Evolutionary conservation across 2,888 invertebrate genomes (phyloP).

Genomic region (Pterostichus niger): DNA sequence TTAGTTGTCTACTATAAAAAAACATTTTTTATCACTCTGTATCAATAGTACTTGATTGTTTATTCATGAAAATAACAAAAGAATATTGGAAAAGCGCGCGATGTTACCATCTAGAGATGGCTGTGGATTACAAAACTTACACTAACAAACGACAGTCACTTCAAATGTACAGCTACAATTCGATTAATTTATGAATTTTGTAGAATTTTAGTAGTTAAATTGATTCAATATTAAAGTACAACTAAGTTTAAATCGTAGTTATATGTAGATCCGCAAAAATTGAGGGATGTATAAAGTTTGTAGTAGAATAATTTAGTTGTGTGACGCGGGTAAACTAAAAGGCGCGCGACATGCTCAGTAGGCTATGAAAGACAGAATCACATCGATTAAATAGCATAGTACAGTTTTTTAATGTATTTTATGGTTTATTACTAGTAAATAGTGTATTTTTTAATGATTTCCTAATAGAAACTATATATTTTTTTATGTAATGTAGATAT

Average conservation of each 20-base stretch:
- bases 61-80: slow-evolving; percentile 21
- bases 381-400: background rate
- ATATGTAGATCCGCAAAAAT: background rate
- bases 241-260: background rate
- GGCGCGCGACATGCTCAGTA: slow-evolving; percentile 52
- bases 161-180: background rate
- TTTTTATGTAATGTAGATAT: no score
- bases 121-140: slow-evolving; percentile 22
- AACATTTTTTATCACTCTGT: background rate
- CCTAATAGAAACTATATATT: background rate
- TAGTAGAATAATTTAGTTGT: slow-evolving; percentile 1
- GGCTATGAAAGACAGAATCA: slow-evolving; percentile 41
- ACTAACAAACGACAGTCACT: background rate
- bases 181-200: background rate
- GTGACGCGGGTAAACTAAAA: slow-evolving; percentile 43
- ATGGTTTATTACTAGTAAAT: background rate
- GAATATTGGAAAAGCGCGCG: slow-evolving; percentile 19
- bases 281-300: background rate
- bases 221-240: background rate
- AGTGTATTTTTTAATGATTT: background rate
- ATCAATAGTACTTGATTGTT: background rate
- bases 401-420: slow-evolving; percentile 1
- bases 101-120: background rate
- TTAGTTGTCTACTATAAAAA: background rate
- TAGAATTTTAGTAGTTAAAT: no score